A percentile compares a stretch with the other conserved stretches of the same genome.
These are phyloP conservation scores for Clarias platycephalus DNA, from an alignment of 2,797 vertebrate species.

Conservation along the genomic window DNA sequence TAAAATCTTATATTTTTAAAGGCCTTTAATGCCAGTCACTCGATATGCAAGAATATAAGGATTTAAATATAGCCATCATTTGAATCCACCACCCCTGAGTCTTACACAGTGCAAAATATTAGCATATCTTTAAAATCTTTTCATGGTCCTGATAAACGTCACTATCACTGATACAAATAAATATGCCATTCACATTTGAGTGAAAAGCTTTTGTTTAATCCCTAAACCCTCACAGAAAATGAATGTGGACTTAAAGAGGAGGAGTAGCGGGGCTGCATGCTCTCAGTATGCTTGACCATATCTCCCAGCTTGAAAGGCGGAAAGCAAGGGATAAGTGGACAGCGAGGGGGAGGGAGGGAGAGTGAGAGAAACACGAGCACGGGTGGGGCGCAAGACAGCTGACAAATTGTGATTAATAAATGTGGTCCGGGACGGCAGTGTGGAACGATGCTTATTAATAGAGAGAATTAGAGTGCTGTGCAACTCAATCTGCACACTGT, in stretches of 20 bases:
- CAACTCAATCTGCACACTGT: conserved; percentile 84
- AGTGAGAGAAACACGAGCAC: conserved; percentile 55
- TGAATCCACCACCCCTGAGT: conserved; percentile 1
- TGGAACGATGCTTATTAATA: conserved; percentile 81
- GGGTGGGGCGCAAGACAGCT: conserved; percentile 75
- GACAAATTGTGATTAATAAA: conserved; percentile 88
- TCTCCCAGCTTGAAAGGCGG: conserved; percentile 65
- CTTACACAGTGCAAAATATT: conserved; percentile 1
- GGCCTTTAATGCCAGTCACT: background rate
- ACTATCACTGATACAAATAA: conserved; percentile 31
- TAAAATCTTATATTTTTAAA: background rate
- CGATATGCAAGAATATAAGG: background rate
- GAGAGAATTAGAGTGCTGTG: conserved; percentile 82
- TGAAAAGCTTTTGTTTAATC: conserved; percentile 64
- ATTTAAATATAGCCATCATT: conserved; percentile 14
- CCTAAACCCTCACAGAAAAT: conserved; percentile 59
- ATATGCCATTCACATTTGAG: conserved; percentile 57
- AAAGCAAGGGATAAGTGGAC: conserved; percentile 71
- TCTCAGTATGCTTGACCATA: conserved; percentile 78
- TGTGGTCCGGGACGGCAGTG: conserved; percentile 76
- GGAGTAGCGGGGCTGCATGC: conserved; percentile 58
- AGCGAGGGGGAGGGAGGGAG: conserved; percentile 52
- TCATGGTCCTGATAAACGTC: background rate
- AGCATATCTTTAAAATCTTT: conserved; percentile 13
- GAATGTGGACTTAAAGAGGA: conserved; percentile 62